phyloP scores from a whole-genome alignment of 2,113 vertebrate species.

The Nyctereutes procyonoides region DNA sequence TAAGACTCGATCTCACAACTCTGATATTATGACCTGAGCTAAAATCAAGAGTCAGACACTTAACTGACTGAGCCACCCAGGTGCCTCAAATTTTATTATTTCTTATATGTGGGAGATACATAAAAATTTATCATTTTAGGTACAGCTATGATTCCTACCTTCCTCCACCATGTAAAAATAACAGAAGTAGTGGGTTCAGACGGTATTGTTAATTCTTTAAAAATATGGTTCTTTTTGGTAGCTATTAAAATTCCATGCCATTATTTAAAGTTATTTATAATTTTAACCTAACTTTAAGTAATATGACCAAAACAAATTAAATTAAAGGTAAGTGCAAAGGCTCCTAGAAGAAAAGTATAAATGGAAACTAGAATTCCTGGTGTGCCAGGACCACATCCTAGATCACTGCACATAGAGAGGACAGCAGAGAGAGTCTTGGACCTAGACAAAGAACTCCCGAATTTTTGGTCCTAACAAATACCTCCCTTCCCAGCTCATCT shows the following conservation, averaged over 20 bases:
- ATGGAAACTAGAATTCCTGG: not conserved
- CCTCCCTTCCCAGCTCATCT: not conserved
- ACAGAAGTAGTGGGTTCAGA: not conserved
- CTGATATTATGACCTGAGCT: not conserved
- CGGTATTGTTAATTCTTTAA: not conserved
- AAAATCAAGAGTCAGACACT: not conserved
- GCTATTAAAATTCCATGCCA: not conserved
- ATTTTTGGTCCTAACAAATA: not conserved
- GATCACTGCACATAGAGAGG: not conserved
- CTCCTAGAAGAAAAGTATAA: not conserved
- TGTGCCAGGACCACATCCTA: not conserved
- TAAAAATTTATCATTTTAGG: not conserved
- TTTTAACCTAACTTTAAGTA: not conserved
- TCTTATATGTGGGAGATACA: not conserved
- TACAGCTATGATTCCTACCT: not conserved
- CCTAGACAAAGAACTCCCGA: not conserved
- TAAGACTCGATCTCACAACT: not conserved
- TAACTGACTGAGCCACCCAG: not conserved
- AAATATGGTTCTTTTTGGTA: constrained; percentile 15
- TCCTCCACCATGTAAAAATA: not conserved
- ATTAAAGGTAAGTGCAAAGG: not conserved
- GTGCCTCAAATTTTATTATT: not conserved
- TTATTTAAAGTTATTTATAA: constrained; percentile 36
- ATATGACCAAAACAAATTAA: constrained; percentile 11
- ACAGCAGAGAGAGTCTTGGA: not conserved